These are phyloP conservation scores for Monodelphis domestica DNA, from an alignment of 2,797 vertebrate species.

Conservation along the genomic window DNA sequence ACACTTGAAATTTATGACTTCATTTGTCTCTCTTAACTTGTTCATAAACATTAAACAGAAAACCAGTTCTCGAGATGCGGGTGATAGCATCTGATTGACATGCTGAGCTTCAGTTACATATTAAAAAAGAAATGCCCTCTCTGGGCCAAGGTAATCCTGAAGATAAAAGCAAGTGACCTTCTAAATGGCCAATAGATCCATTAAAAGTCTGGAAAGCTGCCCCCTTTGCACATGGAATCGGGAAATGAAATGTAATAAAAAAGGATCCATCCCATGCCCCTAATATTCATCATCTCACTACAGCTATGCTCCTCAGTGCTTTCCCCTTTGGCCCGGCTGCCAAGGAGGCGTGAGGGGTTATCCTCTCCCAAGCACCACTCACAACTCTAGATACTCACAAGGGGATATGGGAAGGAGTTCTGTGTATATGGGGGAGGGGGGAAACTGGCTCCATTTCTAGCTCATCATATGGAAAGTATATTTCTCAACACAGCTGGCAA, in stretches of 20 bases:
- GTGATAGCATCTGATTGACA: conserved; percentile 76
- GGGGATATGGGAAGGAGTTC: conserved; percentile 62
- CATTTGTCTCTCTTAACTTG: conserved; percentile 74
- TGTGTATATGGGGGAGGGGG: conserved; percentile 32
- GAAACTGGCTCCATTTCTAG: conserved; percentile 73
- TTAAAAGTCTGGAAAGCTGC: conserved; percentile 68
- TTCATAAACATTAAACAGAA: conserved; percentile 80
- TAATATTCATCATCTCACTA: conserved; percentile 69
- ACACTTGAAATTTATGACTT: conserved; percentile 74
- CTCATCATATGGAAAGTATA: conserved; percentile 80
- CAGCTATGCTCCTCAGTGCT: conserved; percentile 29
- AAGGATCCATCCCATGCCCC: conserved; percentile 63
- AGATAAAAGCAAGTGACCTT: conserved; percentile 73
- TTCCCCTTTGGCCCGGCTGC: conserved; percentile 45
- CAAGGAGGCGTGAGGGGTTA: conserved; percentile 69
- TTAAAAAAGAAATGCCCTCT: conserved; percentile 64
- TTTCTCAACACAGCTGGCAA: conserved; percentile 80
- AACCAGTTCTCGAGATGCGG: conserved; percentile 73
- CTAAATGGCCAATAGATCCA: conserved; percentile 29
- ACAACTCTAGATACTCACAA: conserved; percentile 42
- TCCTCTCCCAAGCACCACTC: conserved; percentile 71
- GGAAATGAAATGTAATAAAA: conserved; percentile 68
- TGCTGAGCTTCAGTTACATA: conserved; percentile 60
- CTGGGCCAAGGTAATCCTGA: conserved; percentile 48
- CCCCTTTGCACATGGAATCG: conserved; percentile 60